Conservation (phyloP, 1,140 invertebrate species). For the Ladona fulva region DNA sequence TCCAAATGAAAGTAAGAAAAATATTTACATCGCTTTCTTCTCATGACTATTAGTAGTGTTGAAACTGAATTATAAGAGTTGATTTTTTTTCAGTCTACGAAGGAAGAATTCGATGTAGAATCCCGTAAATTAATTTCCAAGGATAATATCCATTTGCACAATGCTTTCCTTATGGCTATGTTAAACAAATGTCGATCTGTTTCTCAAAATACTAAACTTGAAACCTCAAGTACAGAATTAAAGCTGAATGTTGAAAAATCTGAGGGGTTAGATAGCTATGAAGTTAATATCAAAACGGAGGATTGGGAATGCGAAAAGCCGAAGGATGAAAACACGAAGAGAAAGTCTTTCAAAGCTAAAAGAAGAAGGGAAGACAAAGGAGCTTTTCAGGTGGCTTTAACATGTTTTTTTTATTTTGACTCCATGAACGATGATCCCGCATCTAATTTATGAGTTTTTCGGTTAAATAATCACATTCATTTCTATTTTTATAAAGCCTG, state of each 20-base stretch:
- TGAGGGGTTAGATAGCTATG: background rate
- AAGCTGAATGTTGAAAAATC: background rate
- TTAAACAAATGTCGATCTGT: constrained; percentile 67
- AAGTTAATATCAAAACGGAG: background rate
- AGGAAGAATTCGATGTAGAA: constrained; percentile 71
- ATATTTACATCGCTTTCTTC: background rate
- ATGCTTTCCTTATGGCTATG: constrained; percentile 70
- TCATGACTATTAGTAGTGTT: background rate
- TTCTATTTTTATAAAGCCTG: background rate
- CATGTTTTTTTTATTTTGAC: no score
- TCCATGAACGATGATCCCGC: no score
- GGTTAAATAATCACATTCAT: background rate
- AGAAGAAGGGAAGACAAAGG: constrained; percentile 42
- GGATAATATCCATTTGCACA: constrained; percentile 68
- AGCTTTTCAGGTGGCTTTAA: constrained; percentile 48
- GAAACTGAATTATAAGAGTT: background rate
- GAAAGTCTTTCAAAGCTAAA: constrained; percentile 14
- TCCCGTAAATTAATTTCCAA: constrained; percentile 55
- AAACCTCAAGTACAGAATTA: background rate
- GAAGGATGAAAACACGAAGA: background rate
- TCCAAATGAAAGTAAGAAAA: constrained; percentile 50
- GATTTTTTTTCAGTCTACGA: constrained; percentile 43
- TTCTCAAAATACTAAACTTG: constrained; percentile 26
- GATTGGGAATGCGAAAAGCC: background rate
- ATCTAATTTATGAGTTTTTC: no score